Base-by-base conservation (phyloP, 2,797 vertebrate species). In the Sylvilagus floridanus region DNA sequence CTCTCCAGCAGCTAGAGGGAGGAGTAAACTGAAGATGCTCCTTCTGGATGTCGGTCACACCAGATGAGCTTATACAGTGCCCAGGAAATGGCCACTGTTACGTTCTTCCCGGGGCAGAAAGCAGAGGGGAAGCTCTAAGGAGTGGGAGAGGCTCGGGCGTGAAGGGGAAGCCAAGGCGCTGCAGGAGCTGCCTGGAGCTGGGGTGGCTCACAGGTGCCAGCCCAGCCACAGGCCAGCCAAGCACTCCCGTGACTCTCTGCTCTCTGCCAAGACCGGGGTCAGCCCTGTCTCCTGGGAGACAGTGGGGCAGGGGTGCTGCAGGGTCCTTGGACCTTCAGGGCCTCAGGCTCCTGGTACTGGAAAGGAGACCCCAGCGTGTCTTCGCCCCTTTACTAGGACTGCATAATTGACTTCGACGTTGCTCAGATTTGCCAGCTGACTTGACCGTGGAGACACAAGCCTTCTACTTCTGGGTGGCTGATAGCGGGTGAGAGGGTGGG, bases 401-500 rank as follows among this genome's bases (percentile, higher is more conserved):
- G 60, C 2, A n/a, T 37, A 68, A 84, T 73, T 72, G 47, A 81
- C 65, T 72, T 66, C 68, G 93, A 32, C 82, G 37, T 52, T 73
- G 72, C 32, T 83, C 47, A 24, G 14, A 30, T 35, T 76, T 71
- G n/a, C 54, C 78, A 83, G 71, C 47, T 30, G 83, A 79, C 47
- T 32, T 63, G 52, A 94, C 76, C 4, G 42, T 68, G 84, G 71
- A 65, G 68, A 6, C 63, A 96, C 73, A 89, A 95, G 87, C 77
- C 66, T 93, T 83, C 68, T 54, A 11, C 95, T 87, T 96, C 60
- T 71, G 63, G 62, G 60, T 54, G 84, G 84, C n/a, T 62, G 30
- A 26, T 22, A 71, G 47, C 7, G 30, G 16, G 1, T 7, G 32
- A 7, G 42, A 47, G 42, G 42, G 42, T 47, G 42, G 42, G 42